These are phyloP conservation scores for Bagarius yarrelli DNA, from an alignment of 2,113 vertebrate species.

Conservation along the genomic window DNA sequence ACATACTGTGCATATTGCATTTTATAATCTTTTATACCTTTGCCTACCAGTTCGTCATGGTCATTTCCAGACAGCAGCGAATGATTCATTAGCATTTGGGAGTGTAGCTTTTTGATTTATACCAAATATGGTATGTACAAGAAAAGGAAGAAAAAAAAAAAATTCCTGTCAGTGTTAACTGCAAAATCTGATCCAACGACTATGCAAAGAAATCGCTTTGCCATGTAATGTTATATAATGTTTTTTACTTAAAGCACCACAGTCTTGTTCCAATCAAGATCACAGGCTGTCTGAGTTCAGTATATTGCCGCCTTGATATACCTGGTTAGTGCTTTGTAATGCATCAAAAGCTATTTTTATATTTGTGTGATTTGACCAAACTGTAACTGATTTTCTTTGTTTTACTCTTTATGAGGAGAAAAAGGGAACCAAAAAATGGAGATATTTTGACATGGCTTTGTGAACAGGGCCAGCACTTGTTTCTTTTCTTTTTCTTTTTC, in stretches of 20 bases:
- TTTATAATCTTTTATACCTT: conserved; percentile 40
- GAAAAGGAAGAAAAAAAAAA: conserved; percentile 33
- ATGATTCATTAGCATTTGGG: conserved; percentile 16
- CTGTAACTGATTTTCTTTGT: conserved; percentile 44
- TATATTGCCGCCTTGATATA: conserved; percentile 31
- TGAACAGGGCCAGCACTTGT: conserved; percentile 42
- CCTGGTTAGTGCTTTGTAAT: conserved; percentile 36
- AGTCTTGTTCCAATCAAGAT: conserved; percentile 35
- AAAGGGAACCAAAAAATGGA: conserved; percentile 27
- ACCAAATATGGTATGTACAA: conserved; percentile 43
- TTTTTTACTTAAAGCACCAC: conserved; percentile 33
- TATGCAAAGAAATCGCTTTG: conserved; percentile 55
- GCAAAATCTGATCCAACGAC: conserved; percentile 42
- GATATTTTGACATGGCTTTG: conserved; percentile 51
- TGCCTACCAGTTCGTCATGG: conserved; percentile 30
- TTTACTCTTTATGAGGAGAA: conserved; percentile 32
- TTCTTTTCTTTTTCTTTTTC: background rate
- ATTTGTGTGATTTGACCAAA: conserved; percentile 28
- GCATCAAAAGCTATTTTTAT: conserved; percentile 41
- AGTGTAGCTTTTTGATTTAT: conserved; percentile 29
- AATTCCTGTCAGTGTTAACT: conserved; percentile 43
- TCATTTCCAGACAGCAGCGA: conserved; percentile 36
- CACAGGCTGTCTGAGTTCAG: conserved; percentile 39
- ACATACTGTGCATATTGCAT: conserved; percentile 48
- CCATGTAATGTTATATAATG: conserved; percentile 37